Conservation (phyloP, 2,888 invertebrate genomes). For the Lasioglossum calceatum region DNA sequence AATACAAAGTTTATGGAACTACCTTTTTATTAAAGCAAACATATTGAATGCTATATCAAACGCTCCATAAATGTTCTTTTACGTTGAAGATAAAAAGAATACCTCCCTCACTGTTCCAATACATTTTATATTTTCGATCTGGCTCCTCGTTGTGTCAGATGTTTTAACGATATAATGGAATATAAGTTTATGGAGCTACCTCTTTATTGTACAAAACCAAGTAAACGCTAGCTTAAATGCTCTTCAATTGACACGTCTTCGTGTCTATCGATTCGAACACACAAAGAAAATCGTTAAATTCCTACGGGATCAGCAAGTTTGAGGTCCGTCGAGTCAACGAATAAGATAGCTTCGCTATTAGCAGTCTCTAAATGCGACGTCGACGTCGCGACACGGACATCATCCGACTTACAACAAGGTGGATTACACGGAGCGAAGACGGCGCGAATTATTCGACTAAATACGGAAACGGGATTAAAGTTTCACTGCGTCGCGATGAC, state of each 20-base stretch:
- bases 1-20: background rate
- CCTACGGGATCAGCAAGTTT: background rate
- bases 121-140: background rate
- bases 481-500: slow-evolving; percentile 31
- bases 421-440: background rate
- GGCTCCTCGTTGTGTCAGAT: background rate
- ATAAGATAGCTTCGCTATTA: background rate
- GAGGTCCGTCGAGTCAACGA: background rate
- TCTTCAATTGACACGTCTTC: background rate
- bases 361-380: background rate
- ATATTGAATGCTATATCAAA: background rate
- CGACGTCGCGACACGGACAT: background rate
- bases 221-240: background rate
- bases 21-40: background rate
- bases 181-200: background rate
- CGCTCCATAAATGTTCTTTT: background rate
- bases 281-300: background rate
- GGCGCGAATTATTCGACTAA: slow-evolving; percentile 20
- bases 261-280: background rate
- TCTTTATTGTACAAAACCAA: background rate
- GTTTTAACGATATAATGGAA: background rate
- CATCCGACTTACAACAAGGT: background rate
- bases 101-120: background rate
- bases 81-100: background rate
- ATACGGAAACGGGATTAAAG: slow-evolving; percentile 47